Evolutionary conservation across 2,113 vertebrate genomes (phyloP).

Genomic region (Calyptommatus sinebrachiatus): DNA sequence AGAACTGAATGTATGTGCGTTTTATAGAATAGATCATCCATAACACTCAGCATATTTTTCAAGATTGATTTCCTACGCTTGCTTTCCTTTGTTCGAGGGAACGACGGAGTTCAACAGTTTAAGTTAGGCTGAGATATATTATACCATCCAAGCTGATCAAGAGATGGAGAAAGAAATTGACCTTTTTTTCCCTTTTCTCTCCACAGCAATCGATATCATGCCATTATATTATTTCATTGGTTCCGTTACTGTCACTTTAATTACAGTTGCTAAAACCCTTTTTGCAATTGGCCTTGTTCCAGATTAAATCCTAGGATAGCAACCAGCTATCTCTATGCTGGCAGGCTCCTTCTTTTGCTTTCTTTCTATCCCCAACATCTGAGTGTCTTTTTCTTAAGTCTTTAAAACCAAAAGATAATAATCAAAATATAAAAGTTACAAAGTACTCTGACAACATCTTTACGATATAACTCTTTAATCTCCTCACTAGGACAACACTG

Average conservation of each 20-base stretch:
- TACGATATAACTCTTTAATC: too few relatives aligned
- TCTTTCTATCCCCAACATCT: background rate
- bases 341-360: background rate
- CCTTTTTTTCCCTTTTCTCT: constrained; percentile 8
- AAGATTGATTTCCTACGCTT: constrained; percentile 25
- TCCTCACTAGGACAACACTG: too few relatives aligned
- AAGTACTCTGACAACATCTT: too few relatives aligned
- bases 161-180: constrained; percentile 30
- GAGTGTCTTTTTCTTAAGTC: background rate
- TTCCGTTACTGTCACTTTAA: constrained; percentile 16
- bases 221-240: constrained; percentile 26
- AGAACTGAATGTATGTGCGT: constrained; percentile 17
- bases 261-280: constrained; percentile 10
- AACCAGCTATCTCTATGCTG: too few relatives aligned
- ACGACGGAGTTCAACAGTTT: constrained; percentile 28
- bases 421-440: too few relatives aligned
- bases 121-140: constrained; percentile 25
- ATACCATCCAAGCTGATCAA: constrained; percentile 15
- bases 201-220: constrained; percentile 18
- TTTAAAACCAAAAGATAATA: too few relatives aligned
- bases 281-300: too few relatives aligned
- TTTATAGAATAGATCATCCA: constrained; percentile 30
- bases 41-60: constrained; percentile 29
- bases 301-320: too few relatives aligned
- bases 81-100: constrained; percentile 36